Conservation (phyloP, 2,113 vertebrate species). For the Aramus guarauna region DNA sequence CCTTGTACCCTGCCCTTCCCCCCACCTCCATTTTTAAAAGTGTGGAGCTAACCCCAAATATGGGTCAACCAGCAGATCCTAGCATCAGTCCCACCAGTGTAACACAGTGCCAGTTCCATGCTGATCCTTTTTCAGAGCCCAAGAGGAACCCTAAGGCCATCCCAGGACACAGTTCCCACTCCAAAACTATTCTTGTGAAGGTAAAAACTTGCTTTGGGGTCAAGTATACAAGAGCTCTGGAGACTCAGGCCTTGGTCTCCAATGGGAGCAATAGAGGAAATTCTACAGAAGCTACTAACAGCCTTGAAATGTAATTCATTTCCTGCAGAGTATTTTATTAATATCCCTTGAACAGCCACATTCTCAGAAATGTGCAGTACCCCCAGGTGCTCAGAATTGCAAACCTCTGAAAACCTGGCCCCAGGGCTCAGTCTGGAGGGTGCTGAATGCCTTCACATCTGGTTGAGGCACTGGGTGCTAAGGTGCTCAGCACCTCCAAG, state of each 20-base stretch:
- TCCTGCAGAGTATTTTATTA: not conserved
- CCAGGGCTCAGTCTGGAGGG: not conserved
- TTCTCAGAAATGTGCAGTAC: not conserved
- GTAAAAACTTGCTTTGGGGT: not conserved
- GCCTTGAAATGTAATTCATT: not conserved
- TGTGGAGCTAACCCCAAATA: not conserved
- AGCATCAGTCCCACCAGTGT: not conserved
- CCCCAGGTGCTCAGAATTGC: not conserved
- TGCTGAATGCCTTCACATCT: not conserved
- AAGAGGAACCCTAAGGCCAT: not conserved
- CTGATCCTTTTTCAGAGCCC: not conserved
- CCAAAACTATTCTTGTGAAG: not conserved
- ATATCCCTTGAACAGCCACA: not conserved
- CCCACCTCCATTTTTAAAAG: not conserved
- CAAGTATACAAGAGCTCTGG: not conserved
- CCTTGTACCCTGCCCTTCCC: not conserved
- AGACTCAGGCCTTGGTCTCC: not conserved
- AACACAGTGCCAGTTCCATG: not conserved
- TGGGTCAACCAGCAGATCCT: not conserved
- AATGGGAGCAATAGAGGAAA: not conserved
- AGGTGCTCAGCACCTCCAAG: not conserved
- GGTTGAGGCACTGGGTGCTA: rapidly evolving
- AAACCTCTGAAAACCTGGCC: not conserved
- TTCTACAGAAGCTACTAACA: not conserved
- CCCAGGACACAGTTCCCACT: not conserved